Conservation (phyloP, 2,797 vertebrate species). For the Mionectes olivaceus region DNA sequence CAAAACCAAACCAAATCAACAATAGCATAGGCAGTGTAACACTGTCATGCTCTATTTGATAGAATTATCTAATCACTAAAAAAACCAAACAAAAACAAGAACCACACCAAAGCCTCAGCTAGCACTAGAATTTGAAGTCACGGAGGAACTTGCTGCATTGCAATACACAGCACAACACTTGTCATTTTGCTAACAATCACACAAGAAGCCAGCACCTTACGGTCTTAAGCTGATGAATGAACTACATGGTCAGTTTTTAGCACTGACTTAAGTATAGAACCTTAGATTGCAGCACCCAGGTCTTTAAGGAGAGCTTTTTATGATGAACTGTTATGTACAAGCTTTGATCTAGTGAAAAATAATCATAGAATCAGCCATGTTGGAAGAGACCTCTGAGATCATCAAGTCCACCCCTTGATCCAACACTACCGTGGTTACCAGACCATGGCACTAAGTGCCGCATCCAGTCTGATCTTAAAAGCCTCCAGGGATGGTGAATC, state of each 20-base stretch:
- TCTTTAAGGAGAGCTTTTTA: not conserved
- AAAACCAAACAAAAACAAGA: not conserved
- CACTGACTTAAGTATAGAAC: not conserved
- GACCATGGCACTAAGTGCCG: too few relatives aligned
- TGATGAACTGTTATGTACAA: not conserved
- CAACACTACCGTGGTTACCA: too few relatives aligned
- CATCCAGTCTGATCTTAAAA: too few relatives aligned
- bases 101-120: not conserved
- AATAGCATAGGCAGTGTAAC: not conserved
- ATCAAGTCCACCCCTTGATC: too few relatives aligned
- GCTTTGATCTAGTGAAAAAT: slow-evolving; percentile 15
- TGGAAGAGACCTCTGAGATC: too few relatives aligned
- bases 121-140: not conserved
- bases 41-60: not conserved
- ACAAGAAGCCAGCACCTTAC: not conserved
- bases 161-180: not conserved
- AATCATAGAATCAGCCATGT: not conserved
- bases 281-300: not conserved
- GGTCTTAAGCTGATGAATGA: not conserved
- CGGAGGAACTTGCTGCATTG: not conserved
- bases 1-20: not conserved
- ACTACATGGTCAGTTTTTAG: not conserved
- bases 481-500: too few relatives aligned
- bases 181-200: not conserved
- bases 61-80: not conserved